A percentile compares a stretch with the other conserved stretches of the same genome.
Conservation (phyloP, 1,140 invertebrate genomes). For the Sycophaga agraensis region DNA sequence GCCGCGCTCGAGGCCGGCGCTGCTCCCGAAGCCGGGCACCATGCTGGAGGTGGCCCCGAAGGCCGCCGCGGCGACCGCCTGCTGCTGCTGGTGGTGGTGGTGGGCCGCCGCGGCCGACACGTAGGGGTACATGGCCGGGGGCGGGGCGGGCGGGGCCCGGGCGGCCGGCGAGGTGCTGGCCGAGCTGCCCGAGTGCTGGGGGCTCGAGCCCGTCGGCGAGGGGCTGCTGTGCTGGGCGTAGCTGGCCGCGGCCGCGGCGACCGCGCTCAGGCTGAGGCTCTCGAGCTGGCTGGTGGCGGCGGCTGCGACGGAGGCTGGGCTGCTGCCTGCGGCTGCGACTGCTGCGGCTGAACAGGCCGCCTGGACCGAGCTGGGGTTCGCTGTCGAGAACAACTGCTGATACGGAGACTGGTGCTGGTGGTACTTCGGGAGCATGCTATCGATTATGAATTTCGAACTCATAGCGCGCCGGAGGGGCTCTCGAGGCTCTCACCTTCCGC, state of each 20-base stretch:
- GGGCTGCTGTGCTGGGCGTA: constrained; percentile 44
- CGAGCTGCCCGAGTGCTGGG: constrained; percentile 37
- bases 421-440: constrained; percentile 96
- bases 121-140: constrained; percentile 65
- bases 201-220: constrained; percentile 31
- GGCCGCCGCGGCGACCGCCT: constrained; percentile 69
- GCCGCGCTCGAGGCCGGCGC: constrained; percentile 60
- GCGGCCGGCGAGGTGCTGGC: constrained; percentile 48
- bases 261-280: no score
- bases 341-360: constrained; percentile 59
- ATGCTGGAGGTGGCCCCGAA: constrained; percentile 67
- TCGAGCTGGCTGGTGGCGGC: no score
- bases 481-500: constrained; percentile 44
- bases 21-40: constrained; percentile 66
- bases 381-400: constrained; percentile 64
- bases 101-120: constrained; percentile 69
- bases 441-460: constrained; percentile 95
- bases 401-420: constrained; percentile 74
- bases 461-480: constrained; percentile 58
- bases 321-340: constrained; percentile 57
- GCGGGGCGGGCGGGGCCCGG: constrained; percentile 57
- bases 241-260: constrained; percentile 28
- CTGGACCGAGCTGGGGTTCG: constrained; percentile 55
- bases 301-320: constrained; percentile 31
- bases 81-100: constrained; percentile 70